These are phyloP conservation scores for Drosophila suboccidentalis DNA, from an alignment of 2,888 invertebrate genomes.

Conservation along the genomic window DNA sequence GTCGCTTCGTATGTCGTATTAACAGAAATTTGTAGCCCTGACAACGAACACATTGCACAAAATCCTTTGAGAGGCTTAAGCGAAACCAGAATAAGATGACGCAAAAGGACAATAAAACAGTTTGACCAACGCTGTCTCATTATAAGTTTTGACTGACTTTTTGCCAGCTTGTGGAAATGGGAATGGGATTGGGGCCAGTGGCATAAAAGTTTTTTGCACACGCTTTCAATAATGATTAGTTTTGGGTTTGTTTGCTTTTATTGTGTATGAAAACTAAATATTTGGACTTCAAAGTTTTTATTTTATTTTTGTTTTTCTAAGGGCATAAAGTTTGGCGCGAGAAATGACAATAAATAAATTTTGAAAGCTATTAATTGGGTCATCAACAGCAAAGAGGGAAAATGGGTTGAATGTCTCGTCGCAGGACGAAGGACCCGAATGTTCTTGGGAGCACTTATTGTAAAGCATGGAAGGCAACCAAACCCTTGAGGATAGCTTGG, in stretches of 20 bases:
- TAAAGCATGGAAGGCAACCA: constrained; percentile 6
- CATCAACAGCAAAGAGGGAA: constrained; percentile 47
- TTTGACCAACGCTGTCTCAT: constrained; percentile 68
- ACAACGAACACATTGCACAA: constrained; percentile 19
- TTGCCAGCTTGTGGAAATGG: constrained; percentile 26
- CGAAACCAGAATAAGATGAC: constrained; percentile 24
- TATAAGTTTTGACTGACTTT: constrained; percentile 63
- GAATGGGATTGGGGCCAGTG: constrained; percentile 6
- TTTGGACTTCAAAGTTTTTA: constrained; percentile 42
- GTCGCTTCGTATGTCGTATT: neutral
- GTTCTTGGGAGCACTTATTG: constrained; percentile 43
- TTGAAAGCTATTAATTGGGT: constrained; percentile 69
- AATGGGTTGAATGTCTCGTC: constrained; percentile 47
- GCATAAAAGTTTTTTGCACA: constrained; percentile 54
- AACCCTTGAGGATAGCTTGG: constrained; percentile 22
- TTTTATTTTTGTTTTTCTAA: constrained; percentile 3
- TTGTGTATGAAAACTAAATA: constrained; percentile 20
- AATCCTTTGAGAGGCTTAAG: constrained; percentile 55
- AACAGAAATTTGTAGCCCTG: constrained; percentile 17
- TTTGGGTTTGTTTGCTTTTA: constrained; percentile 32
- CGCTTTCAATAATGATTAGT: constrained; percentile 76
- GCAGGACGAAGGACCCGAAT: constrained; percentile 25
- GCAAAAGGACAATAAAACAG: constrained; percentile 62
- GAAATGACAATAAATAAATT: constrained; percentile 59
- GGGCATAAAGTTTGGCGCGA: constrained; percentile 26